A percentile compares a stretch with the other conserved stretches of the same genome.
Conservation (phyloP, 2,113 vertebrate species). For the Pholis gunnellus region DNA sequence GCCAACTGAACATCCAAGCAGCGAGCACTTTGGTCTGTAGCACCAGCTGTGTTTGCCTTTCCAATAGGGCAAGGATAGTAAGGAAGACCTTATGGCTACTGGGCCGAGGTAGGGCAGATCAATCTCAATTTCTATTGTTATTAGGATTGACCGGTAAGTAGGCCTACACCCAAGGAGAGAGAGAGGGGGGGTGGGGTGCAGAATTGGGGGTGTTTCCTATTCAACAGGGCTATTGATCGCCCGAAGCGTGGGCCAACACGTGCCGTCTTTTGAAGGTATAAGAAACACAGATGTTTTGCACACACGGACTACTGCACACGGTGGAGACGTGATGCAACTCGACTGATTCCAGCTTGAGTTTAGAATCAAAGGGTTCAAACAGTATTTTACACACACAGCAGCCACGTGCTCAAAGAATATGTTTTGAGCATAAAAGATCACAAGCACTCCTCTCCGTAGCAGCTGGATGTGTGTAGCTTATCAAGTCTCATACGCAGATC, state of each 20-base stretch:
- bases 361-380: constrained; percentile 22
- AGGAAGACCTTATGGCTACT: constrained; percentile 69
- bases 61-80: constrained; percentile 66
- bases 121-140: constrained; percentile 79
- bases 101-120: constrained; percentile 67
- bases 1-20: constrained; percentile 46
- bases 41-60: constrained; percentile 84
- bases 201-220: constrained; percentile 15
- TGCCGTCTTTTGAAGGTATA: background rate
- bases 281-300: background rate
- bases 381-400: background rate
- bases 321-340: constrained; percentile 17
- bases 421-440: constrained; percentile 18
- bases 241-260: background rate
- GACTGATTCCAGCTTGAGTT: constrained; percentile 4
- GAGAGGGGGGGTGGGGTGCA: background rate
- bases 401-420: background rate
- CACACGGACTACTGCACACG: background rate
- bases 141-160: constrained; percentile 41
- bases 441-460: background rate
- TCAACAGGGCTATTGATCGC: constrained; percentile 11
- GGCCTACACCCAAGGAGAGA: background rate
- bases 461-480: background rate
- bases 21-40: constrained; percentile 52
- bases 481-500: constrained; percentile 24